Evolutionary conservation across 2,888 invertebrate genomes (phyloP), one percentile per base, ranked within the genome.

Genomic region (Agelastica alni): DNA sequence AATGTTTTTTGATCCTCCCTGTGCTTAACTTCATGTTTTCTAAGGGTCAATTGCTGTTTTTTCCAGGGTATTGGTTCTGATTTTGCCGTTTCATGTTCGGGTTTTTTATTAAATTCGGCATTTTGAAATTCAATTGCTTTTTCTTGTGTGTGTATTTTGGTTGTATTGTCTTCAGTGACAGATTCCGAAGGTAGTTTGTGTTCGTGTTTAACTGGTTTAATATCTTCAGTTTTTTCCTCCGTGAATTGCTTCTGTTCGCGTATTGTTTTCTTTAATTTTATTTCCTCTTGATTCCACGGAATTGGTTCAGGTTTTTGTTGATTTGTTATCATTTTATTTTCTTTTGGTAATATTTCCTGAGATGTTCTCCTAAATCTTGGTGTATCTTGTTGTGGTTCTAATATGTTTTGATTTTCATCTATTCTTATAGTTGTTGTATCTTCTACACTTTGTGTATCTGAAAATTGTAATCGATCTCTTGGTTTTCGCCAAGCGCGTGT

Each of bases 291-390:
- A 6, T 82, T 87, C 83, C 83, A 82, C 4, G 82, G 80, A 58
- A 65, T 37, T 28, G 54, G 49, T 51, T 66, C 60, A 48, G 80
- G 78, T 84, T 67, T 59, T 17, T 59, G 14, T 3, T 16, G 13
- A 3, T 32, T 34, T 4, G 12, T 20, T 16, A 30, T 18, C 9
- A 18, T 63, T 60, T 42, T 60, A 51, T 59, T 75, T 63, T 65
- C 60, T 71, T 68, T 72, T 14, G 65, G 58, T 9, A 68, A 58
- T 5, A 70, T 69, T 42, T 64, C 16, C 64, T 69, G 49, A 68
- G 77, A 43, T 77, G 76, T 62, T 82, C 83, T 48, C 30, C 52
- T 51, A 34, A 18, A 0, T 84, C 80, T 4, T 83, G 84, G 59
- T 81, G 51, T 58, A 84, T 69, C 66, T 80, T 47, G 47, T 49